Base-by-base conservation (phyloP, 1,140 invertebrate species). In the Cotesia typhae region DNA sequence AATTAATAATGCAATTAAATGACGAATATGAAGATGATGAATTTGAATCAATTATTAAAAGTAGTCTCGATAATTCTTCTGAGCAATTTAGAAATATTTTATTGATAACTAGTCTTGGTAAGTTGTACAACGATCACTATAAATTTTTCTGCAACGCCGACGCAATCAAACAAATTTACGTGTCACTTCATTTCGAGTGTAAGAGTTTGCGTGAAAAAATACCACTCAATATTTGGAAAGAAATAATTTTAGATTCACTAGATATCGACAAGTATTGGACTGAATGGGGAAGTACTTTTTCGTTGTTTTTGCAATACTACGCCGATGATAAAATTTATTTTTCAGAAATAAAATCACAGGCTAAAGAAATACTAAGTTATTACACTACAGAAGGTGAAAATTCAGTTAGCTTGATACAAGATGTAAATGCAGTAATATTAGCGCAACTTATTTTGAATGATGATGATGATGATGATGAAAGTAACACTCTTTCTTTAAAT, bases 41-140 rank as follows among this genome's bases (percentile, higher is more conserved):
- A 35, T 59, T 69, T 7, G 75, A 74, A 35, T 61, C 64, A 5
- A 41, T 63, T 28, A n/a, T 64, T 6, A 63, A 55, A 6, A 61
- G 76, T 67, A 66, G 47, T 67, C n/a, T 70, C 14, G 17, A 47
- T 7, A 69, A 74, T 67, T 52, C 71, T 51, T 70, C 35, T 66
- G 77, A 60, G 35, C 64, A 72, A 60, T 38, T 71, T 28, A 78
- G 72, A 17, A 67, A 51, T 35, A 76, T 72, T 3, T 36, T 74
- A 4, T 38, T 74, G 4, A 70, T 74, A 28, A 59, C 66, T 0
- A 68, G 71, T 64, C 41, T 86, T 20, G 78, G 78, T 4, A 57
- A 80, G 37, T 70, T 82, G 67, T 83, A 82, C 60, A 67, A 70
- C 12, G 72, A 80, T 20, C 70, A 87, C 77, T 87, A 84, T 70